phyloP scores from a whole-genome alignment of 2,113 vertebrate species.

The Uria lomvia region DNA sequence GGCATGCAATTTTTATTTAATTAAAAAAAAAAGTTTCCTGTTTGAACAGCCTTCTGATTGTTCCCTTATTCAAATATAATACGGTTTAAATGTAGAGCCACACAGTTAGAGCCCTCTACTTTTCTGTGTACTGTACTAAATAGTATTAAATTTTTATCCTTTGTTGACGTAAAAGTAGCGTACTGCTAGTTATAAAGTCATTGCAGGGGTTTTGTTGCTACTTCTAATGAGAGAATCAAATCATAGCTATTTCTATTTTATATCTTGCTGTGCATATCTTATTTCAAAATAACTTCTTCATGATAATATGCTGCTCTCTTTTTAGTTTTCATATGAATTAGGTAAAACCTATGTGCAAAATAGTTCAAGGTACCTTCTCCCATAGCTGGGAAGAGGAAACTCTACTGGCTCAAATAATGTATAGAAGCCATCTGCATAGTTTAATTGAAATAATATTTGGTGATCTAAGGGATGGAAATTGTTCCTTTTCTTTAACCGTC shows the following conservation, averaged over 20 bases:
- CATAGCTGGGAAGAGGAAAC: background rate
- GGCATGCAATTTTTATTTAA: background rate
- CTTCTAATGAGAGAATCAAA: constrained; percentile 27
- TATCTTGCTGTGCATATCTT: background rate
- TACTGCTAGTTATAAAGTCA: constrained; percentile 3
- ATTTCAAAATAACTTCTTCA: background rate
- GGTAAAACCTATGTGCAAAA: background rate
- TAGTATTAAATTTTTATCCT: background rate
- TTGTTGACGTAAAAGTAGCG: background rate
- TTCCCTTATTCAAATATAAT: background rate
- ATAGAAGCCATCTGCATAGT: constrained; percentile 58
- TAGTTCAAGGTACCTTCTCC: constrained; percentile 3
- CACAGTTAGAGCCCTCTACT: background rate
- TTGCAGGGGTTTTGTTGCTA: constrained; percentile 23
- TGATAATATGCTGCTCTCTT: background rate
- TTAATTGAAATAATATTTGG: constrained; percentile 73
- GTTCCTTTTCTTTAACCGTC: constrained; percentile 64
- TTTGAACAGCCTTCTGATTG: background rate
- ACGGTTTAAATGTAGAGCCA: background rate
- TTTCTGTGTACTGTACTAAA: background rate
- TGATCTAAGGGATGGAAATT: constrained; percentile 70
- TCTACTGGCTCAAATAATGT: constrained; percentile 32
- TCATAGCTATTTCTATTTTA: background rate
- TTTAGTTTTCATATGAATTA: constrained; percentile 11
- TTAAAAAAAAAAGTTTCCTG: background rate